Evolutionary conservation across 2,113 vertebrate species (phyloP).

Genomic region (Rhea americana): DNA sequence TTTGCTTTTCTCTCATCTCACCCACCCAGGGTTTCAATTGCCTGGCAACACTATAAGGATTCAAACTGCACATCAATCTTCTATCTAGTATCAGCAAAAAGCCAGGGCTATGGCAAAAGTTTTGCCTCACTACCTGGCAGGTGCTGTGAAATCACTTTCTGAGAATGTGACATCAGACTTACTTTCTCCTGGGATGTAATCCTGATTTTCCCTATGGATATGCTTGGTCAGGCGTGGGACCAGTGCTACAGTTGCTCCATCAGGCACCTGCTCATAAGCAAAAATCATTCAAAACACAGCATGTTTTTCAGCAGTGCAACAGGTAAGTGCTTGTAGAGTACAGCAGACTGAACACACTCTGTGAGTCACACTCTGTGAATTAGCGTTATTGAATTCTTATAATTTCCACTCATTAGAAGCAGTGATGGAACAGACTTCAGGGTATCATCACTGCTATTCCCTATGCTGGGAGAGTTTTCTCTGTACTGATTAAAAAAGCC

Average conservation of each 20-base stretch:
- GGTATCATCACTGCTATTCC: background rate
- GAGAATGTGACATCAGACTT: conserved; percentile 68
- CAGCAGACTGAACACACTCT: background rate
- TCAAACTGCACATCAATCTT: background rate
- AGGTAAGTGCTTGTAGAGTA: background rate
- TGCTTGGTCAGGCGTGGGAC: conserved; percentile 94
- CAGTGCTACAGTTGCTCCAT: conserved; percentile 92
- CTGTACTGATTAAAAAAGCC: background rate
- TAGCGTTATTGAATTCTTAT: background rate
- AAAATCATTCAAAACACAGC: background rate
- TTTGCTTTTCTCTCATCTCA: background rate
- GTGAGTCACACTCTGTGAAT: background rate
- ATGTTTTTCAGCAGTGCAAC: background rate
- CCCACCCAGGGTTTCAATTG: background rate
- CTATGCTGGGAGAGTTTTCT: background rate
- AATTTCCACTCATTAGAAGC: background rate
- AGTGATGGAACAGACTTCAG: background rate
- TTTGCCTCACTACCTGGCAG: background rate
- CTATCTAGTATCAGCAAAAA: background rate
- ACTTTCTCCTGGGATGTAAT: conserved; percentile 96
- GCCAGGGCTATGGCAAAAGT: background rate
- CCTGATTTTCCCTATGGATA: conserved; percentile 93
- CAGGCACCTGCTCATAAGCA: conserved; percentile 86
- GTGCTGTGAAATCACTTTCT: background rate
- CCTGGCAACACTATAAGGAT: background rate